Evolutionary conservation across 2,888 invertebrate genomes (phyloP), one percentile per base, ranked within the genome.

Genomic region (Cosmia trapezina): DNA sequence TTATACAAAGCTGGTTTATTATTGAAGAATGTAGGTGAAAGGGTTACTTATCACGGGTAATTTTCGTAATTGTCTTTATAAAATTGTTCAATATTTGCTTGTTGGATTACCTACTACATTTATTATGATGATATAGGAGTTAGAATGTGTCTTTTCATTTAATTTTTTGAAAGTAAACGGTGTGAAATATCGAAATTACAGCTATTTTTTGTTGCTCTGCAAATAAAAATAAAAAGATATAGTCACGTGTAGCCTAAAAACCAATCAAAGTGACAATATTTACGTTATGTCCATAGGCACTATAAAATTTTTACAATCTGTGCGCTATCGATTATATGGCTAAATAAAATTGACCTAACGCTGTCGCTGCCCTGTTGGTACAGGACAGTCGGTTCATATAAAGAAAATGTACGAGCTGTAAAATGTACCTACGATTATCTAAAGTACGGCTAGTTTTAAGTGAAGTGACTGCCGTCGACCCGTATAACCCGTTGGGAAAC

Each of bases 1-100:
- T 74, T 69, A 61, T 57, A 74, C 71, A 81, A 81, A 68, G 57
- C 67, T 54, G 11, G 63, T 57, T 74, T 78, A 77, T 69, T 73
- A 70, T 80, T 70, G 56, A 73, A 74, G 56, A 64, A 72, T 77
- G 37, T 74, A n/a, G 73, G 49, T 70, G 61, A 74, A 78, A 57
- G 57, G 67, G 76, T 68, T 61, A 73, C 43, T 43, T 51, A 43
- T 67, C 47, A 70, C 57, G 53, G 71, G 53, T 67, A 71, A 66
- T 69, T 72, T 76, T 49, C n/a, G 51, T 73, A 57, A 72, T 67
- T 57, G 60, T 54, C 63, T n/a, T n/a, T n/a, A 56, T 60, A 51
- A 60, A 51, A 57, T 60, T 53, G 56, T 53, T 47, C 12, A 65
- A 56, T 28, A 45, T 65, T 63, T 57, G 43, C 17, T 53, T 54